A percentile compares a stretch with the other conserved stretches of the same genome.
These are phyloP conservation scores for Lasioglossum vierecki DNA, from an alignment of 2,888 invertebrate species.

Conservation along the genomic window DNA sequence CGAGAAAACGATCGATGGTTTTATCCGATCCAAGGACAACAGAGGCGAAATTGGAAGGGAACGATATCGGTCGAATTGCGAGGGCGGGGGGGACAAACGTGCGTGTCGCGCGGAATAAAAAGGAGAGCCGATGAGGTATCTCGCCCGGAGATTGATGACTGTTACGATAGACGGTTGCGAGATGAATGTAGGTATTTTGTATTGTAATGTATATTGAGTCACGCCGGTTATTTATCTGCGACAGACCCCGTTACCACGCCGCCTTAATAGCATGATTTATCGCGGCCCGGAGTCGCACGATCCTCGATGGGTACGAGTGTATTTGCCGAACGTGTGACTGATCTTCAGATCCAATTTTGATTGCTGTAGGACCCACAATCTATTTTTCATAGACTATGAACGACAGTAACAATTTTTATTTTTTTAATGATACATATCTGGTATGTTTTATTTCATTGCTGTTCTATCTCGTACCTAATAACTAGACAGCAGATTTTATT, in stretches of 20 bases:
- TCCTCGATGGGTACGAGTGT: neutral
- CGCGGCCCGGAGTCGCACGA: neutral
- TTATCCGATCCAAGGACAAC: constrained; percentile 56
- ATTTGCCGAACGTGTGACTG: neutral
- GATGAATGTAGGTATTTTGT: constrained; percentile 51
- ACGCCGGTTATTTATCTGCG: constrained; percentile 35
- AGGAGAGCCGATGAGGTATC: constrained; percentile 32
- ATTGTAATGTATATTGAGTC: constrained; percentile 47
- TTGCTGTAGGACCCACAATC: neutral
- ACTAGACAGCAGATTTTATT: no score
- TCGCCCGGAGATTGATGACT: constrained; percentile 44
- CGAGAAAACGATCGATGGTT: constrained; percentile 54
- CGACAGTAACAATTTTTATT: neutral
- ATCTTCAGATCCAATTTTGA: neutral
- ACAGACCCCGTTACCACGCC: constrained; percentile 15
- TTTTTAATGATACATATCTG: no score
- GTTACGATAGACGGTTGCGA: constrained; percentile 36
- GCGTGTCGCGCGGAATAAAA: constrained; percentile 38
- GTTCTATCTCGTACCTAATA: no score
- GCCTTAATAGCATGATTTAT: constrained; percentile 40
- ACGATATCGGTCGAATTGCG: constrained; percentile 36
- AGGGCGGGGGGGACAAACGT: neutral
- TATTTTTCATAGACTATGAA: neutral
- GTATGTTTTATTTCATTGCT: no score
- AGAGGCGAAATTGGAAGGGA: constrained; percentile 48